Evolutionary conservation across 2,888 invertebrate genomes (phyloP).

Genomic region (Rotaria magnacalcarata): DNA sequence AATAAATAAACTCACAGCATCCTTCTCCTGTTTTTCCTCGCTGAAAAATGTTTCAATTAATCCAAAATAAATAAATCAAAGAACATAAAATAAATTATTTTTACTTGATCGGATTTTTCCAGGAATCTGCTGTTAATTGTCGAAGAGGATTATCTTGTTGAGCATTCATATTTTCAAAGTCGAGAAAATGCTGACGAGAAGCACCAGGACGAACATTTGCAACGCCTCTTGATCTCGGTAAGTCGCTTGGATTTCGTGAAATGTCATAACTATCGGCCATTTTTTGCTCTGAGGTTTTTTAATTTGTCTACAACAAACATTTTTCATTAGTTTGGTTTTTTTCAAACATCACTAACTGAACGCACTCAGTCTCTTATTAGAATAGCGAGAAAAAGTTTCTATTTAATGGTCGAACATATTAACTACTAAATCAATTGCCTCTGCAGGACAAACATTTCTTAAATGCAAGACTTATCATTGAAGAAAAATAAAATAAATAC

Average conservation of each 20-base stretch:
- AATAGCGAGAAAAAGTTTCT: too few relatives aligned
- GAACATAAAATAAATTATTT: neutral
- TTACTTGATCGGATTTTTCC: neutral
- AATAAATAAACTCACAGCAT: neutral
- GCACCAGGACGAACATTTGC: neutral
- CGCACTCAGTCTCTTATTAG: too few relatives aligned
- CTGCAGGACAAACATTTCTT: too few relatives aligned
- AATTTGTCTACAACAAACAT: neutral
- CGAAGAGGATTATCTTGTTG: neutral
- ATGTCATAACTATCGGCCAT: neutral
- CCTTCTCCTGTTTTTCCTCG: neutral
- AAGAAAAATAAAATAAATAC: too few relatives aligned
- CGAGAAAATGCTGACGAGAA: constrained; percentile 3
- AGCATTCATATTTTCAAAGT: neutral
- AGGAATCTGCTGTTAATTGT: neutral
- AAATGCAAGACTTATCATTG: too few relatives aligned
- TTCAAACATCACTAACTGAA: neutral
- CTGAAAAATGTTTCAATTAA: neutral
- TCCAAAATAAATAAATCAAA: neutral
- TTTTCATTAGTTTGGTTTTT: neutral
- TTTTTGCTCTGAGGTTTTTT: neutral
- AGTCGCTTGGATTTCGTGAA: neutral
- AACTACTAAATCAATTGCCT: too few relatives aligned
- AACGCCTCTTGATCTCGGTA: neutral
- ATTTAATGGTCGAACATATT: too few relatives aligned